Evolutionary conservation across 2,888 invertebrate genomes (phyloP).

Genomic region (Diplolepis rosae): DNA sequence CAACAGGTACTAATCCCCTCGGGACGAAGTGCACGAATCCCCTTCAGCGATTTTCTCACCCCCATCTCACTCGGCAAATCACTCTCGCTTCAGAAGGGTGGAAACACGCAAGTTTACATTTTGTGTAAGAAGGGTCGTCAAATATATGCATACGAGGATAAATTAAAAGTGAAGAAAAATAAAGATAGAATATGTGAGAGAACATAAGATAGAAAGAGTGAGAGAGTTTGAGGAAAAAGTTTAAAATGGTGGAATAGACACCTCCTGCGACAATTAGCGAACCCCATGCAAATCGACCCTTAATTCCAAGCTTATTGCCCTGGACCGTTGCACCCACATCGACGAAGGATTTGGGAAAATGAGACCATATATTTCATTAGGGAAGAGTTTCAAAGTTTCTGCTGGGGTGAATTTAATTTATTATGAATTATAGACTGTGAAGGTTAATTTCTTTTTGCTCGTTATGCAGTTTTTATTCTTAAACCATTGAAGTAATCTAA

Average conservation of each 20-base stretch:
- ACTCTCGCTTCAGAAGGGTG: conserved; percentile 48
- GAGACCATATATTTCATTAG: conserved; percentile 22
- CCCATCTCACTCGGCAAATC: conserved; percentile 43
- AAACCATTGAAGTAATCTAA: too few relatives aligned
- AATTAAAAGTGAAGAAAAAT: neutral
- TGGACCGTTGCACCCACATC: conserved; percentile 19
- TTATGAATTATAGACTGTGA: conserved; percentile 13
- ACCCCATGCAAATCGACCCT: conserved; percentile 57
- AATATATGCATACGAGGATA: conserved; percentile 15
- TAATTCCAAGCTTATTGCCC: conserved; percentile 60
- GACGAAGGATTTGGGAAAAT: conserved; percentile 26
- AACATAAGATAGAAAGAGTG: neutral
- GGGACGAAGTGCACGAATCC: conserved; percentile 35
- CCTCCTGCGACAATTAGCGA: conserved; percentile 55
- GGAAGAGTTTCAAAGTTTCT: neutral
- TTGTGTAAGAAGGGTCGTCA: neutral
- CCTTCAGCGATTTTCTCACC: conserved; percentile 56
- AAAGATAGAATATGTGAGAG: neutral
- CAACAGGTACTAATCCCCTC: conserved; percentile 31
- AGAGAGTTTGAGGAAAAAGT: conserved; percentile 11
- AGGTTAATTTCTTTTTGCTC: neutral
- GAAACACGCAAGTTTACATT: conserved; percentile 11
- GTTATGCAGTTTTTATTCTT: neutral
- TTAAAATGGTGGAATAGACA: neutral
- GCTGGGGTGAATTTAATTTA: neutral